Percentiles rank a stretch among this genome's conserved stretches.
Conservation (phyloP, 2,797 vertebrate genomes). For the Xerus rutilus region DNA sequence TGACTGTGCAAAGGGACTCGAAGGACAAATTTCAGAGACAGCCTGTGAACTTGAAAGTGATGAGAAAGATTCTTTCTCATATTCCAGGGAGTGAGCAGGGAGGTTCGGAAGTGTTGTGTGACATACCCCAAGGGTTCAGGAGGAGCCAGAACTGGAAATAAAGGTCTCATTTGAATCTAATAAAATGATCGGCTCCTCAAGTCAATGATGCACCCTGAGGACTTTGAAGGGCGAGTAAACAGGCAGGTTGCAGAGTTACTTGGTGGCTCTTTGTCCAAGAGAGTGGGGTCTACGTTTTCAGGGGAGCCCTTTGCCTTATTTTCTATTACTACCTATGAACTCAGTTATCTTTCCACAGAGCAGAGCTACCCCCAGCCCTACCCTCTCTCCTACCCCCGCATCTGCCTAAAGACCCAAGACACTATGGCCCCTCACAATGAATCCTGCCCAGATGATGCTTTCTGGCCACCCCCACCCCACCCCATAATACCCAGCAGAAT, state of each 20-base stretch:
- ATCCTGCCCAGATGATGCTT: background rate
- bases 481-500: background rate
- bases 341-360: background rate
- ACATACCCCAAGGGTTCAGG: background rate
- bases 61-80: background rate
- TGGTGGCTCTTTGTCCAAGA: background rate
- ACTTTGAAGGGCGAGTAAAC: background rate
- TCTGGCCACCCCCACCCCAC: too few species aligned
- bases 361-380: background rate
- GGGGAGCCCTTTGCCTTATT: background rate
- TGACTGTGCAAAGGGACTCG: fast-evolving
- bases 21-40: background rate
- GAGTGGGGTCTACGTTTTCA: background rate
- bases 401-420: too few species aligned
- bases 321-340: too few species aligned
- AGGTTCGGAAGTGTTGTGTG: background rate
- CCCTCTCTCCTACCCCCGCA: background rate
- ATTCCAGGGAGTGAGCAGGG: background rate
- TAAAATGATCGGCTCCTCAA: background rate
- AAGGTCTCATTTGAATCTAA: background rate
- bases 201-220: background rate
- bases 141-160: background rate
- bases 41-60: background rate
- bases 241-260: background rate
- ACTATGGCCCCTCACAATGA: background rate